Base-by-base conservation (phyloP, 2,797 vertebrate species). In the Sebastes vulpes region DNA sequence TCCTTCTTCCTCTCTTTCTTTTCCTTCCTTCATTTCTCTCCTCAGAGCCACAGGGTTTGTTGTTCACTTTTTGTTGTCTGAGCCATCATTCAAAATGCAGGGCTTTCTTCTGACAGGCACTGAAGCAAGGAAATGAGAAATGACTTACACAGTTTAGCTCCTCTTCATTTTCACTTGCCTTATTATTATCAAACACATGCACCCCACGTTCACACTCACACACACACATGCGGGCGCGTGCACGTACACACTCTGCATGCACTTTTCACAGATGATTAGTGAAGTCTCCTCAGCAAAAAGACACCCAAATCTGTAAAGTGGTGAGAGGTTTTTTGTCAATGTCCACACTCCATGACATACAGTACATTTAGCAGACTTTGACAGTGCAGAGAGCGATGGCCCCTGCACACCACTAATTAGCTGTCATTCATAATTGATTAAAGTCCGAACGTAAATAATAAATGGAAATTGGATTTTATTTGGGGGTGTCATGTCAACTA, bases 391-490 rank as follows among this genome's bases (percentile, higher is more conserved):
- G 85, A 94, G 82, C 58, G 85, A 90, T 92, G 86, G 91, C 77
- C 86, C 72, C 80, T 64, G 74, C 75, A 31, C 73, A 21, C 66
- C 81, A 73, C 93, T 94, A 95, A 95, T 95, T 95, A 94, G 87
- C 88, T 93, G 92, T 85, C 91, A 92, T 95, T 95, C 89, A 94
- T 95, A 92, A 95, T 91, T 95, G 89, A 96, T 96, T 91, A 88
- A 92, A 91, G 85, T 78, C 89, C 32, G 57, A 89, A 92, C 73
- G 88, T 91, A 91, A 94, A 95, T 95, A 93, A 95, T 93, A 77
- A 85, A 95, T 94, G 89, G 67, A 75, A 91, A 92, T 78, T 21
- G 72, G 83, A 81, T 93, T 90, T 94, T 93, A 92, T 94, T 93
- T 89, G 38, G 74, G 77, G 77, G 61, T 74, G 77, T 89, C 80